Base-by-base conservation (phyloP, 1,140 invertebrate species). In the Hesperophylax magnus region DNA sequence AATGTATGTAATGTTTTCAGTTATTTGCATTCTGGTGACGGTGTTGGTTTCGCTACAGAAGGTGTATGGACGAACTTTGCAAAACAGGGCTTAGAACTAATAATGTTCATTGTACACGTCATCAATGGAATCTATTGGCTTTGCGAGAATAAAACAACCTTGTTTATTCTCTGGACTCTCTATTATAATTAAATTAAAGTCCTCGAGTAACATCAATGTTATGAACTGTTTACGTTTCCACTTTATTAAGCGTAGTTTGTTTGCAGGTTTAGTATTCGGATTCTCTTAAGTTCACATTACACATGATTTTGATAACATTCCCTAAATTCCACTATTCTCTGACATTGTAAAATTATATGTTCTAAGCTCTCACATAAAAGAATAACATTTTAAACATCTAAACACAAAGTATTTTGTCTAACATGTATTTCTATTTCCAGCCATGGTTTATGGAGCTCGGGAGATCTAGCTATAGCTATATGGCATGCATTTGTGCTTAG, bases 1-100 rank as follows among this genome's bases (percentile, higher is more conserved):
- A 79, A 83, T 83, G 82, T 84, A 84, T 84, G 82, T 84, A 84
- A 79, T 80, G 65, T 81, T 79, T 84, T 79, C 81, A 78, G 77
- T 83, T 77, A 60, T 81, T 78, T 82, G 54, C 79, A 83, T 83
- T 79, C 69, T 79, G 82, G 82, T 83, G 82, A 80, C 61, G 82
- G 82, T 81, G 75, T 72, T 77, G 39, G 56, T 77, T 81, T 81
- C 78, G 78, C 78, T 80, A 75, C 78, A 80, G 69, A 60, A 75
- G 78, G 78, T 75, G 78, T 75, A 75, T 80, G 78, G 71, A 75
- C 63, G 34, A 80, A 14, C 39, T 34, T 80, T 47, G 71, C 78
- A 80, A 80, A 6, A 20, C 31, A 75, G 71, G 71, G 72, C 78
- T 80, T 75, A 75, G 78, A 80, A 80, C 71, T 75, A 47, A 71